These are phyloP conservation scores for Euphonia xanthogaster DNA, from an alignment of 2,797 vertebrate genomes.

Conservation along the genomic window DNA sequence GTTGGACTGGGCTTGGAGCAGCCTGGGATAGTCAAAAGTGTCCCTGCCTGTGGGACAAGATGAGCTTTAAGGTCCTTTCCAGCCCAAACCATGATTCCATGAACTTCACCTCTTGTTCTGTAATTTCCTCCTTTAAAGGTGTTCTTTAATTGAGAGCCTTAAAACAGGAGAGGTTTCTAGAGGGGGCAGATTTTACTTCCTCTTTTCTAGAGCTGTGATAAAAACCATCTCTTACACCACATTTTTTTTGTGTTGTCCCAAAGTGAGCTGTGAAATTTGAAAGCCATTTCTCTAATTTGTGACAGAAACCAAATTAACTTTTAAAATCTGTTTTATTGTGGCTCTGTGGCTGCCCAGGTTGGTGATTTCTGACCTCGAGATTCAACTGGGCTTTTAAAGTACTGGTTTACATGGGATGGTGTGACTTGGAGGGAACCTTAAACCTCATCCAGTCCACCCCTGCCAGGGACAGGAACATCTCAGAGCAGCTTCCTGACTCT, in stretches of 20 bases:
- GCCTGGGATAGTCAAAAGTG: background rate
- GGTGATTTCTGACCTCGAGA: background rate
- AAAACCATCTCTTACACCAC: background rate
- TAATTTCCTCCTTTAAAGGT: background rate
- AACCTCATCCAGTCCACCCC: background rate
- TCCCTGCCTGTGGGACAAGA: background rate
- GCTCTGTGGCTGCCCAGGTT: background rate
- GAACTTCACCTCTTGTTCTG: background rate
- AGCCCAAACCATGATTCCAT: background rate
- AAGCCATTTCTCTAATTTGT: accelerated
- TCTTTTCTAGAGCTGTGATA: background rate
- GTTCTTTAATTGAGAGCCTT: background rate
- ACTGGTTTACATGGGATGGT: accelerated
- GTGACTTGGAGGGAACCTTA: background rate
- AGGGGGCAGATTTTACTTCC: background rate
- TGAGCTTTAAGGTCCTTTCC: background rate
- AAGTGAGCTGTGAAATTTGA: background rate
- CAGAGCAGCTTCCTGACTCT: background rate
- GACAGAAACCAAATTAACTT: background rate
- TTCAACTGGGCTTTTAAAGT: background rate
- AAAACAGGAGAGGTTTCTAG: background rate
- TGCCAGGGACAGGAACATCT: background rate
- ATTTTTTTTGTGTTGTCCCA: accelerated
- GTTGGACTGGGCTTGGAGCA: background rate
- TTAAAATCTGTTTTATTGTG: accelerated